phyloP scores from a whole-genome alignment of 2,113 vertebrate genomes.

The Lepus timidus region DNA sequence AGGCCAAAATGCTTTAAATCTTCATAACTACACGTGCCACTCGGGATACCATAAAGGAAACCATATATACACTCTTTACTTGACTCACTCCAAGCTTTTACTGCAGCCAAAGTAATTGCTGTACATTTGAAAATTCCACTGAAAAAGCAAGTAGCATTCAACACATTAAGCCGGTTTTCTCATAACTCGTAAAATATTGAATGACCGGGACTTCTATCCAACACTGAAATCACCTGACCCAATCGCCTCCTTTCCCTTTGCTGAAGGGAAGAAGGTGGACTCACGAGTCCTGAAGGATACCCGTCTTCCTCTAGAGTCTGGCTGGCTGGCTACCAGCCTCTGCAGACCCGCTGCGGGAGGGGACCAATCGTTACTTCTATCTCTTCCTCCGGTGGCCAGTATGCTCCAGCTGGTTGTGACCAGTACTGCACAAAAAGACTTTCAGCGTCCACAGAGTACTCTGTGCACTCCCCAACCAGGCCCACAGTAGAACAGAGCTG shows the following conservation, averaged over 20 bases:
- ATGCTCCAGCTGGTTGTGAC: neutral
- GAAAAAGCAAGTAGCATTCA: constrained; percentile 68
- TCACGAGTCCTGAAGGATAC: neutral
- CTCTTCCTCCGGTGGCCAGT: neutral
- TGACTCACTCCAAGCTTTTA: constrained; percentile 55
- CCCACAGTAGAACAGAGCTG: neutral
- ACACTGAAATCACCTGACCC: constrained; percentile 34
- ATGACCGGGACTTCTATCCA: constrained; percentile 62
- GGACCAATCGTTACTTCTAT: neutral
- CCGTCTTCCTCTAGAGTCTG: neutral
- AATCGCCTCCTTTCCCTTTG: neutral
- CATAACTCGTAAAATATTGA: constrained; percentile 75
- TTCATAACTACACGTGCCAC: constrained; percentile 60
- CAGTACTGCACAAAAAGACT: neutral
- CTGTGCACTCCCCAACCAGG: neutral
- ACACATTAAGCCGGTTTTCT: constrained; percentile 66
- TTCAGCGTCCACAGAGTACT: neutral
- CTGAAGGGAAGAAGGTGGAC: neutral
- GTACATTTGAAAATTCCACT: constrained; percentile 34
- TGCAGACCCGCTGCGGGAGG: neutral
- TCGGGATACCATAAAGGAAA: constrained; percentile 28
- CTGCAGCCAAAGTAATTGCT: constrained; percentile 56
- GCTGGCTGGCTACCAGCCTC: neutral
- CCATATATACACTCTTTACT: constrained; percentile 50
- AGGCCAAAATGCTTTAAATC: constrained; percentile 68